Conservation (phyloP, 2,888 invertebrate genomes). For the Lepidocyrtinus sp. region DNA sequence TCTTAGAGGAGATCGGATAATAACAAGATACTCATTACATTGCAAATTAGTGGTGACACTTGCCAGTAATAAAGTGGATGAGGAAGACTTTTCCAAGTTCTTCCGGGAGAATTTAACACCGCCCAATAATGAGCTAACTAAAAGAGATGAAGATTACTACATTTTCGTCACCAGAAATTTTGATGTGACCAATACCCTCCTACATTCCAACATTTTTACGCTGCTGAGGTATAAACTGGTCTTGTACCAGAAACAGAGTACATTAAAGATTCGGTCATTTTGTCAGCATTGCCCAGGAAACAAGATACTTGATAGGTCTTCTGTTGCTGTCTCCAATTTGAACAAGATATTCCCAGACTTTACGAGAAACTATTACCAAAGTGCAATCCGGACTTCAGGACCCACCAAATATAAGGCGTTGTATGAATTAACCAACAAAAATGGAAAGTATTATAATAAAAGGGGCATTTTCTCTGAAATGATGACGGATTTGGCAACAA, state of each 20-base stretch:
- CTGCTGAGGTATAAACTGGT: background rate
- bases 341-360: conserved; percentile 23
- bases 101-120: background rate
- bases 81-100: background rate
- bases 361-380: background rate
- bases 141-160: conserved; percentile 27
- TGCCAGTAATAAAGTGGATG: background rate
- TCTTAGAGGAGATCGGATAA: background rate
- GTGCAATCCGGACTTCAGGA: background rate
- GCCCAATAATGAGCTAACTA: background rate
- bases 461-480: background rate
- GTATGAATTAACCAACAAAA: background rate
- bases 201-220: background rate
- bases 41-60: background rate
- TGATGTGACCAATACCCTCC: background rate
- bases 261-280: background rate
- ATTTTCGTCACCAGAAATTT: conserved; percentile 5
- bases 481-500: background rate
- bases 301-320: background rate
- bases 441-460: background rate
- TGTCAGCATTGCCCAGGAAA: background rate
- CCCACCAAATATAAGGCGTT: background rate
- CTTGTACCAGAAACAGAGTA: background rate
- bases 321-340: background rate
- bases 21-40: background rate